Conservation (phyloP, 2,113 vertebrate species). For the Callorhinus ursinus region DNA sequence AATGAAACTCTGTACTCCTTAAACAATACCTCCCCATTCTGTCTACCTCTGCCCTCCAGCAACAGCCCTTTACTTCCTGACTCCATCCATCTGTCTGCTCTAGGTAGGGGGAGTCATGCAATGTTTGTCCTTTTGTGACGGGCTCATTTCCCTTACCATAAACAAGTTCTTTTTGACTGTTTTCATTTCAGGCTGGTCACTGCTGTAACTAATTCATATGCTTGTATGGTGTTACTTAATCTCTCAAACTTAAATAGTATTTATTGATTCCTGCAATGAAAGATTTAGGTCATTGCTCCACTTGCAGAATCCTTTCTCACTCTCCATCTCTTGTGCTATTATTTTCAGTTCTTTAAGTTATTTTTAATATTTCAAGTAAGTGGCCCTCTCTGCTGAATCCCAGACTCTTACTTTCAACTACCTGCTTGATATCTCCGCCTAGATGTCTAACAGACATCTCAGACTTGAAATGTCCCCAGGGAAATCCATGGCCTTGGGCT, state of each 20-base stretch:
- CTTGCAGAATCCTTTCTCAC: background rate
- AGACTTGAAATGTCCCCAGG: background rate
- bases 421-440: background rate
- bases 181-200: background rate
- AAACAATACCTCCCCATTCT: background rate
- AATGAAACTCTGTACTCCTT: background rate
- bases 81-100: background rate
- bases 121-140: background rate
- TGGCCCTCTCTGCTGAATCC: background rate
- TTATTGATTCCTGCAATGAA: background rate
- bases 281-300: background rate
- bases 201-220: background rate
- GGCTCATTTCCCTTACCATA: background rate
- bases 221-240: background rate
- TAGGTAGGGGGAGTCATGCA: background rate
- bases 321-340: background rate
- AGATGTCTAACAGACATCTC: background rate
- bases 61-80: background rate
- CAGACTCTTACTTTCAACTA: background rate
- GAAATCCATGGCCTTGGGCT: background rate
- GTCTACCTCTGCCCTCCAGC: background rate
- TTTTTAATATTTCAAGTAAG: constrained; percentile 31
- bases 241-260: background rate
- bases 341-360: background rate
- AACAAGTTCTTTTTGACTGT: background rate